phyloP scores from a whole-genome alignment of 2,797 vertebrate species.

The Delichon dasypus region DNA sequence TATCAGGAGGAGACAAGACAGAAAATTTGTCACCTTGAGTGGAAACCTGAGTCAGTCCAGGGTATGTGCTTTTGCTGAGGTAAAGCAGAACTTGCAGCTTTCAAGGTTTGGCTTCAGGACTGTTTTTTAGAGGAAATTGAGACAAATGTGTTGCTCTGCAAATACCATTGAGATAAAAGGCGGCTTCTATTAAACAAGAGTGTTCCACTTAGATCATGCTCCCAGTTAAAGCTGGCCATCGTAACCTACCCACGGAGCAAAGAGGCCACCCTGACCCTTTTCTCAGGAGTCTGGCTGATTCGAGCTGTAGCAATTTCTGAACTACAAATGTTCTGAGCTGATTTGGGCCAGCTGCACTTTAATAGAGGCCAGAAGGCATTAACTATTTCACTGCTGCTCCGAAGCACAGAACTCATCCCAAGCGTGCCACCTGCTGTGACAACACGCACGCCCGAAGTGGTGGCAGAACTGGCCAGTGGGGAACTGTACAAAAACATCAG shows the following conservation, averaged over 20 bases:
- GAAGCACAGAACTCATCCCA: not conserved
- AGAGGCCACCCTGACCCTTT: not conserved
- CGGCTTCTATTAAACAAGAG: conserved; percentile 39
- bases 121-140: conserved; percentile 42
- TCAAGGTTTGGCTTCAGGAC: not conserved
- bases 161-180: conserved; percentile 42
- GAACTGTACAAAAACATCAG: not conserved
- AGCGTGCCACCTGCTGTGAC: not conserved
- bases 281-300: not conserved
- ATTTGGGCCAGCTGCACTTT: not conserved
- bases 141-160: conserved; percentile 47
- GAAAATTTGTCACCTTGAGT: not conserved
- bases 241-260: not conserved
- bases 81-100: conserved; percentile 23
- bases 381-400: conserved; percentile 1
- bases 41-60: not conserved
- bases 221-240: not conserved
- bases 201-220: conserved; percentile 14
- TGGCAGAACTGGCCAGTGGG: not conserved
- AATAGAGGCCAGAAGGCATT: not conserved
- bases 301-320: not conserved
- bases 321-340: not conserved
- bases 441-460: not conserved
- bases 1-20: not conserved
- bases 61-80: not conserved